Evolutionary conservation across 2,888 invertebrate genomes (phyloP).

Genomic region (Atrina japonica): DNA sequence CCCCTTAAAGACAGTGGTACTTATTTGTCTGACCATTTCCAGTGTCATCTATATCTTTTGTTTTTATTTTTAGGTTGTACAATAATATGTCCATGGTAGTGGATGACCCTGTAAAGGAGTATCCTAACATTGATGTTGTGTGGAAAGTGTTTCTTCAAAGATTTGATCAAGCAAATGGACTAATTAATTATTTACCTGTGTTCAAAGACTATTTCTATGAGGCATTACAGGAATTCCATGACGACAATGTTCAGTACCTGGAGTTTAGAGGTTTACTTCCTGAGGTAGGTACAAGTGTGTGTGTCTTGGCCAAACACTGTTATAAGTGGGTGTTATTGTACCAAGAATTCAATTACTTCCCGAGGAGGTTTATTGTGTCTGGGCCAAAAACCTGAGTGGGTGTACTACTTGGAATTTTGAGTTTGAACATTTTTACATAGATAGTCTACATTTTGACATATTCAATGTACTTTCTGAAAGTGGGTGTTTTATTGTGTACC

Average conservation of each 20-base stretch:
- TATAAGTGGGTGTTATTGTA: too few relatives aligned
- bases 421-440: too few relatives aligned
- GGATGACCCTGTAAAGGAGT: conserved; percentile 53
- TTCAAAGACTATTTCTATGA: conserved; percentile 70
- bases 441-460: too few relatives aligned
- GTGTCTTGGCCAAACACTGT: too few relatives aligned
- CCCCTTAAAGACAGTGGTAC: too few relatives aligned
- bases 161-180: conserved; percentile 62
- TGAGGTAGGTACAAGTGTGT: conserved; percentile 61
- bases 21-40: too few relatives aligned
- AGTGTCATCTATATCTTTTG: background rate
- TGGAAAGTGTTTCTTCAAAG: conserved; percentile 69
- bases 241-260: conserved; percentile 77
- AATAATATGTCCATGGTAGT: conserved; percentile 64
- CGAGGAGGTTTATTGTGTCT: too few relatives aligned
- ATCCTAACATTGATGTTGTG: conserved; percentile 59
- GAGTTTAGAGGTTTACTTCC: conserved; percentile 70
- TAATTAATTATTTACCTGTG: conserved; percentile 69
- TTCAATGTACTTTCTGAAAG: too few relatives aligned
- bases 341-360: too few relatives aligned
- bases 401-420: too few relatives aligned
- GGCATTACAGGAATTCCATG: conserved; percentile 64
- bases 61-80: conserved; percentile 61
- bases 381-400: too few relatives aligned
- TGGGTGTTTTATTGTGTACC: too few relatives aligned